Percentiles rank a stretch among this genome's conserved stretches.
Evolutionary conservation across 2,797 vertebrate genomes (phyloP).

Genomic region (Poeciliopsis infans): DNA sequence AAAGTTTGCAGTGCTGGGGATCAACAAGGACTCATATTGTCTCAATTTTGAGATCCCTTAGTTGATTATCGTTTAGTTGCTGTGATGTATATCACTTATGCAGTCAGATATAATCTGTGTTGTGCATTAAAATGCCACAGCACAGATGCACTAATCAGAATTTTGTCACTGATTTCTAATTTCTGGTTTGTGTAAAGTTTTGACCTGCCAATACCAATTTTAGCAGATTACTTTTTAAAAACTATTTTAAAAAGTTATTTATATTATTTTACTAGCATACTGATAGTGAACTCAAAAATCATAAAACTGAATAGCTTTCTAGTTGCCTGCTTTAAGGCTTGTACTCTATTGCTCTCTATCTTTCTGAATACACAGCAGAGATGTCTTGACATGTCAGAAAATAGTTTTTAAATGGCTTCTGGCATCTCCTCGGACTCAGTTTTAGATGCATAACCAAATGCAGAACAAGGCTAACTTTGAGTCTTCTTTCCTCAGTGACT

Average conservation of each 20-base stretch:
- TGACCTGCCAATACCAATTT: not conserved
- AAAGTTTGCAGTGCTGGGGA: conserved; percentile 20
- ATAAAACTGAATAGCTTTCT: not conserved
- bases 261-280: not conserved
- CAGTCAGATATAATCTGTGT: not conserved
- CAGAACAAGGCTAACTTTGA: not conserved
- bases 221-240: not conserved
- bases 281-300: not conserved
- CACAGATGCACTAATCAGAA: not conserved
- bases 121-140: not conserved
- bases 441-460: not conserved
- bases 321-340: not conserved
- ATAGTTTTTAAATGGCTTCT: not conserved
- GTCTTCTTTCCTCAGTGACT: not conserved
- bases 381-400: not conserved
- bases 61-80: not conserved
- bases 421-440: not conserved
- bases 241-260: not conserved
- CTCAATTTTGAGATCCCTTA: not conserved
- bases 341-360: not conserved
- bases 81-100: not conserved
- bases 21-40: not conserved
- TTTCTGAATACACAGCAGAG: not conserved
- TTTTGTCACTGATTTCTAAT: not conserved
- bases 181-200: not conserved